Conservation (phyloP, 1,140 invertebrate species). For the Coenobita brevimanus region DNA sequence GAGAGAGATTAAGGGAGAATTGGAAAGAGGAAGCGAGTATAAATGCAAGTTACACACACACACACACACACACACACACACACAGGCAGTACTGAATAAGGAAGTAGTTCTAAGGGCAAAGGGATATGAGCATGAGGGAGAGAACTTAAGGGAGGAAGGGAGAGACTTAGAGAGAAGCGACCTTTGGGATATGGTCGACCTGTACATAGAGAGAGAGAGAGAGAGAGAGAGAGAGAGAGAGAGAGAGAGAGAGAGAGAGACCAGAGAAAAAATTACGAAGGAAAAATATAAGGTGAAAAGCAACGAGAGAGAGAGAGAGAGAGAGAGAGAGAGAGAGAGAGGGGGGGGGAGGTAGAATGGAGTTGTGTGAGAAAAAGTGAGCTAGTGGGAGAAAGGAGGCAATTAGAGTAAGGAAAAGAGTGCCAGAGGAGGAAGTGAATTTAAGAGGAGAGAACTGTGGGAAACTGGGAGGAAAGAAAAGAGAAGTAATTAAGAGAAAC, state of each 20-base stretch:
- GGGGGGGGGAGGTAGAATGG: neutral
- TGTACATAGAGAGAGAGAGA: no score
- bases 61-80: neutral
- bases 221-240: neutral
- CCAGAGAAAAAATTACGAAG: no score
- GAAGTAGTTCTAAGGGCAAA: neutral
- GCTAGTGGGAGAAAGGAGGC: neutral
- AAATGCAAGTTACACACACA: no score
- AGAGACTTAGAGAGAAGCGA: neutral
- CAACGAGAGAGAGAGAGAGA: neutral
- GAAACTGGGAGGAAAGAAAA: neutral
- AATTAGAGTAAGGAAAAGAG: neutral
- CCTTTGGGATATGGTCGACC: neutral
- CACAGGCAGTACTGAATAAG: no score
- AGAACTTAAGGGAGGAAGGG: neutral
- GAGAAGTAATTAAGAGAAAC: neutral
- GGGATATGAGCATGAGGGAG: neutral
- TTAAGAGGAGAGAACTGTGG: neutral
- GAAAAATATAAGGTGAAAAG: neutral
- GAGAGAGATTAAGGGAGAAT: no score
- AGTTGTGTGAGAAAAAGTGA: neutral
- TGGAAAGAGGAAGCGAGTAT: no score
- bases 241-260: neutral
- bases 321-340: neutral
- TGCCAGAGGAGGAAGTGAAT: neutral